Base-by-base conservation (phyloP, 2,113 vertebrate genomes). In the Triplophysa dalaica region DNA sequence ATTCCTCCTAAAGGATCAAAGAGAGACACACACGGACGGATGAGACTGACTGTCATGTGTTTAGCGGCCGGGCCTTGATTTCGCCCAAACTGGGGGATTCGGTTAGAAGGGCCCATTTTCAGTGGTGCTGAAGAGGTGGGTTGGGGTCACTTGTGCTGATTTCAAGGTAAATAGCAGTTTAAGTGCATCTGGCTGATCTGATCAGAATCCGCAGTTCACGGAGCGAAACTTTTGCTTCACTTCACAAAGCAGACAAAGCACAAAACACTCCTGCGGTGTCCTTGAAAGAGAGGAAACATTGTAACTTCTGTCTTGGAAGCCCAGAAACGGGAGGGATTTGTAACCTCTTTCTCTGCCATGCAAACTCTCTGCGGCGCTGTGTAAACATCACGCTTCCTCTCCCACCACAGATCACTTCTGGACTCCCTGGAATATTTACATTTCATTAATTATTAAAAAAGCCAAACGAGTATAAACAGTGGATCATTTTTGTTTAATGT, bases 361-460 rank as follows among this genome's bases (percentile, higher is more conserved):
- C 33, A 38, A 38, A 38, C 33, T 93, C 85, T 82, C 85, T 86
- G 43, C 77, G 41, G 62, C 68, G 93, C 94, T 97, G 92, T 95
- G 92, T 97, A 97, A 97, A 96, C 94, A 95, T 90, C 89, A 93
- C 91, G 92, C 93, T 94, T 92, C 93, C 93, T 93, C 94, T 96
- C 94, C 87, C 92, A 91, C 88, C 83, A 81, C 86, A 90, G 87
- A 94, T 94, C 91, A 89, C 90, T 92, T 88, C 88, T 92, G 93
- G 92, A 93, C 89, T 95, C 92, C 90, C 91, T 85, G 89, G 91
- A 93, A 92, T 96, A 95, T 97, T 97, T 98, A 94, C 93, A 94
- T 95, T 96, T 94, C 92, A 95, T 96, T 98, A 96, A 96, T 97
- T 94, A 97, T 96, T 95, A 91, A 93, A 93, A 84, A 87, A 83